phyloP scores from a whole-genome alignment of 1,140 invertebrate genomes.

The Grapholita molesta region DNA sequence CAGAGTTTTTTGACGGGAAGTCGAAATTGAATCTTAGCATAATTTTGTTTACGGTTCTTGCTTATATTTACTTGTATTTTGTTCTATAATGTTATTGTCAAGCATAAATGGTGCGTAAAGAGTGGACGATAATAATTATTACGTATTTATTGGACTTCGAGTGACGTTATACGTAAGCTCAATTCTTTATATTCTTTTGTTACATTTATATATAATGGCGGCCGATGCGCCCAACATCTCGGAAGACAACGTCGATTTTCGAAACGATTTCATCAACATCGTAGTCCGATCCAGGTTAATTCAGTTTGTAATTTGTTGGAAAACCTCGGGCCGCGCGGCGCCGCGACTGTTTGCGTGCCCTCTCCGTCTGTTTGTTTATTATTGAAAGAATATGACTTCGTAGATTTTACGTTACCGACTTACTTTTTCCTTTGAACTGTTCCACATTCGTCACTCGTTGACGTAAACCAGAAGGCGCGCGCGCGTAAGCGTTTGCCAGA shows the following conservation, averaged over 20 bases:
- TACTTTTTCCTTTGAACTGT: constrained; percentile 40
- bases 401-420: constrained; percentile 34
- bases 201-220: no score
- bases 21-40: background rate
- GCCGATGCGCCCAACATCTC: no score
- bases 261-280: background rate
- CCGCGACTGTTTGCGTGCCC: constrained; percentile 47
- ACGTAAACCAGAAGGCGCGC: constrained; percentile 4
- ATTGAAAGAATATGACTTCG: constrained; percentile 62
- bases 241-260: no score
- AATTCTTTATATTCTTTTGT: no score
- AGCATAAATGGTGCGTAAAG: no score
- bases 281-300: background rate
- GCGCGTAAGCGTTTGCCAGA: background rate
- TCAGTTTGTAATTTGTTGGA: background rate
- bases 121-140: no score
- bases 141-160: no score
- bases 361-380: constrained; percentile 59
- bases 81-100: no score
- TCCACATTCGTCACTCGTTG: constrained; percentile 30
- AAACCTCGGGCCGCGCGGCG: constrained; percentile 32
- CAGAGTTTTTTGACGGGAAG: background rate
- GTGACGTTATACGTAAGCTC: no score
- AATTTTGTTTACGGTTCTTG: no score
- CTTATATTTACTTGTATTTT: no score